Percentiles rank a stretch among this genome's conserved stretches.
Conservation (phyloP, 2,113 vertebrate species). For the Syrmaticus mikado region DNA sequence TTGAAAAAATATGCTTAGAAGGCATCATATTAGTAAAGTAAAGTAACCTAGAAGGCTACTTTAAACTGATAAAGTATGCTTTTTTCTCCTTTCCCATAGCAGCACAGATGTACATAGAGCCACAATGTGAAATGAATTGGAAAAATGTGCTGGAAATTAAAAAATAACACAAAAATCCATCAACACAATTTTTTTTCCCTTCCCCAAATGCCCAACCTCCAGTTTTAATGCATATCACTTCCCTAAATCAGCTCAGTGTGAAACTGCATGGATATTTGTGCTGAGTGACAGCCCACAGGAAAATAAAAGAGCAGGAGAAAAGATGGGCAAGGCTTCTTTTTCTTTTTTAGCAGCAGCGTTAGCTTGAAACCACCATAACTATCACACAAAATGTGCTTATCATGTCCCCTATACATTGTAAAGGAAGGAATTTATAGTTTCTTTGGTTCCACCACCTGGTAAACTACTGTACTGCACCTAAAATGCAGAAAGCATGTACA, state of each 20-base stretch:
- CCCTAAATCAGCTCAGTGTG: neutral
- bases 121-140: neutral
- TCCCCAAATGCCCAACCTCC: neutral
- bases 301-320: neutral
- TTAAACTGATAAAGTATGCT: neutral
- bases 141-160: neutral
- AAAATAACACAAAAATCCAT: neutral
- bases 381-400: neutral
- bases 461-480: neutral
- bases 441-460: conserved; percentile 34
- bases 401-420: fast-evolving
- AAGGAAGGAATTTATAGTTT: neutral
- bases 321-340: neutral
- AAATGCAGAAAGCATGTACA: neutral
- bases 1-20: neutral
- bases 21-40: neutral
- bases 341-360: neutral
- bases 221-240: neutral
- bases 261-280: neutral
- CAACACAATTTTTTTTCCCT: neutral
- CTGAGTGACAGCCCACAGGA: neutral
- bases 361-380: neutral
- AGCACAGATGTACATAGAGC: neutral
- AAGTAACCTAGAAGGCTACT: neutral
- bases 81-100: neutral